Percentiles rank a stretch among this genome's conserved stretches.
These are phyloP conservation scores for Ceratotherium simum DNA, from an alignment of 2,113 vertebrate genomes.

Conservation along the genomic window DNA sequence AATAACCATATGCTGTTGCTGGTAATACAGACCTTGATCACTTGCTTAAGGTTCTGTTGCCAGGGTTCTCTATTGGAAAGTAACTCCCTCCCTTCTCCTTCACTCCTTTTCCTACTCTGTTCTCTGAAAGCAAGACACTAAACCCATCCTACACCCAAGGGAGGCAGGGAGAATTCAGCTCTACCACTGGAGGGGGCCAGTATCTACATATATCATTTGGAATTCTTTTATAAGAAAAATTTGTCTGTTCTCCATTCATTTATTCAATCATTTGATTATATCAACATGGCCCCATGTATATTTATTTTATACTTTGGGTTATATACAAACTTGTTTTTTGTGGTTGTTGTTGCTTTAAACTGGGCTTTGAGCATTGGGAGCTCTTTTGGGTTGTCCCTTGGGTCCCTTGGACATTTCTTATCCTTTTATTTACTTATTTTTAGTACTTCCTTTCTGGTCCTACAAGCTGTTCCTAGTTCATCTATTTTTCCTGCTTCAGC, in stretches of 20 bases:
- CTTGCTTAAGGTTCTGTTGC: not conserved
- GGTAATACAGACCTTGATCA: not conserved
- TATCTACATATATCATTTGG: not conserved
- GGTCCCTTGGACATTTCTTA: not conserved
- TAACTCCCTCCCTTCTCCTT: not conserved
- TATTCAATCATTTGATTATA: not conserved
- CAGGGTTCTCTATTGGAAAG: not conserved
- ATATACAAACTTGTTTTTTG: not conserved
- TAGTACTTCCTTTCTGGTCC: not conserved
- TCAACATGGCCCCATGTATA: not conserved
- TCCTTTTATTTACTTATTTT: not conserved
- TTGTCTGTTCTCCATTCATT: not conserved
- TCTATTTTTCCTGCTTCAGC: not conserved
- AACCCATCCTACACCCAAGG: not conserved
- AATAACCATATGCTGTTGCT: not conserved
- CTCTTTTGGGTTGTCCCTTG: not conserved
- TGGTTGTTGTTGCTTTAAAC: not conserved
- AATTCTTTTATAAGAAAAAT: not conserved
- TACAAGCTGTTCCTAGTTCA: not conserved
- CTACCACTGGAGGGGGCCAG: accelerated
- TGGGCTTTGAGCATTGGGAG: not conserved
- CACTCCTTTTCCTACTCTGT: not conserved
- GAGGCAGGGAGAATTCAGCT: no score
- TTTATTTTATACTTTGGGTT: not conserved
- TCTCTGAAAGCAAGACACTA: not conserved